Evolutionary conservation across 1,140 invertebrate species (phyloP).

Genomic region (Brachionus rotundiformis): DNA sequence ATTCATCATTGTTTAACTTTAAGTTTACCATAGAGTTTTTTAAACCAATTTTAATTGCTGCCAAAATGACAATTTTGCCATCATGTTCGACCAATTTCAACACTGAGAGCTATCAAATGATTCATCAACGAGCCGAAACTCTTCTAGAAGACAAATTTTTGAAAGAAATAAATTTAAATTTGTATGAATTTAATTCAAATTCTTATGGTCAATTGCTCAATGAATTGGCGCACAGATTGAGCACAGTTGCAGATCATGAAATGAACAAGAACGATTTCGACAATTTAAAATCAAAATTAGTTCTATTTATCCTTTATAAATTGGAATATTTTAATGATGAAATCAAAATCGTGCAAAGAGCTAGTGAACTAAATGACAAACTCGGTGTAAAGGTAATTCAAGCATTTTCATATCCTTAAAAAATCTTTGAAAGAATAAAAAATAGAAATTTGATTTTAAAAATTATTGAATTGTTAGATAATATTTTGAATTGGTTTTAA

Average conservation of each 20-base stretch:
- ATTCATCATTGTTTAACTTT: slow-evolving; percentile 24
- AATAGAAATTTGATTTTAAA: no score
- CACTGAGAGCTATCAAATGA: background rate
- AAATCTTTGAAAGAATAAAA: no score
- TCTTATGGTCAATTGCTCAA: slow-evolving; percentile 3
- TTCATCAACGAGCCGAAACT: background rate
- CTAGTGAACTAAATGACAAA: slow-evolving; percentile 25
- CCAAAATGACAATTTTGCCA: background rate
- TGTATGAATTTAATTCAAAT: background rate
- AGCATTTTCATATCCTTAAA: background rate
- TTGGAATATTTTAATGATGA: slow-evolving; percentile 41
- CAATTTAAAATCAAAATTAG: background rate
- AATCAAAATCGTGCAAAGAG: slow-evolving; percentile 21
- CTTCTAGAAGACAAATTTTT: background rate
- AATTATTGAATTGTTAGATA: no score
- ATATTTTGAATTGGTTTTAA: no score
- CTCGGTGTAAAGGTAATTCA: background rate
- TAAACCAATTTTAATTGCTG: background rate
- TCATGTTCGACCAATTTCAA: background rate
- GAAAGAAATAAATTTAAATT: slow-evolving; percentile 16
- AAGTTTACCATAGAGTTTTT: slow-evolving; percentile 45
- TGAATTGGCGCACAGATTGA: background rate
- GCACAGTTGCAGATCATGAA: background rate
- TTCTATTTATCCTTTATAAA: slow-evolving; percentile 9
- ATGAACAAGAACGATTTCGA: background rate